A percentile compares a stretch with the other conserved stretches of the same genome.
phyloP scores from a whole-genome alignment of 2,797 vertebrate species.

The Neoniphon sammara region DNA sequence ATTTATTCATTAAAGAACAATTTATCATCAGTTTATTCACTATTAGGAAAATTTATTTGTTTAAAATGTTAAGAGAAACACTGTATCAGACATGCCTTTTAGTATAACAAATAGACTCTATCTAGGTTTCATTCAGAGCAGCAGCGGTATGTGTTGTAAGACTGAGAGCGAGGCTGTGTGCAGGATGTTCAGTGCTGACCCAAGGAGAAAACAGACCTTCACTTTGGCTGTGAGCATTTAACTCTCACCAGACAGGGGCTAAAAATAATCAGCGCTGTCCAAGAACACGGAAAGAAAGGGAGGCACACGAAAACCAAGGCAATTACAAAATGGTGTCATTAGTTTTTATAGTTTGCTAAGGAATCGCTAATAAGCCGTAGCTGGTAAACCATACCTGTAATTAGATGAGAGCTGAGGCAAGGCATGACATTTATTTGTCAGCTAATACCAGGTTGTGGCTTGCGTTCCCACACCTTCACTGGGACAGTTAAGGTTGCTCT shows the following conservation, averaged over 20 bases:
- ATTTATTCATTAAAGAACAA: constrained; percentile 28
- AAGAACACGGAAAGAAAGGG: constrained; percentile 76
- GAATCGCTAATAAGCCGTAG: constrained; percentile 76
- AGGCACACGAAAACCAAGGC: constrained; percentile 67
- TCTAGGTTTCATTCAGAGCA: constrained; percentile 42
- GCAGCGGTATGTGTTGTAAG: constrained; percentile 51
- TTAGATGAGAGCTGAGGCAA: constrained; percentile 74
- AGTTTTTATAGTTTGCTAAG: constrained; percentile 80
- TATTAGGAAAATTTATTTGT: constrained; percentile 39
- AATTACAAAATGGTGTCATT: constrained; percentile 78
- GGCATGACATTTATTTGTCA: constrained; percentile 75
- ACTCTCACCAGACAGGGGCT: constrained; percentile 66
- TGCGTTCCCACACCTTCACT: constrained; percentile 71
- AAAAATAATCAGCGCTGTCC: constrained; percentile 75
- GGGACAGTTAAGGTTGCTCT: constrained; percentile 49
- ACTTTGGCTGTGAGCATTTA: constrained; percentile 69
- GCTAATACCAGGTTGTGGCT: constrained; percentile 66
- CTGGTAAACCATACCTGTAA: constrained; percentile 80
- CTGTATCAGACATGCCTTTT: constrained; percentile 13
- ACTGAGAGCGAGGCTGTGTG: constrained; percentile 46
- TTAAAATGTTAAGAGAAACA: constrained; percentile 30
- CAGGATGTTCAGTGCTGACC: constrained; percentile 73
- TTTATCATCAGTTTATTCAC: constrained; percentile 32
- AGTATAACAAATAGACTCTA: constrained; percentile 12
- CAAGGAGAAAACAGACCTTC: constrained; percentile 68